A percentile compares a stretch with the other conserved stretches of the same genome.
These are phyloP conservation scores for Streblospio benedicti DNA, from an alignment of 1,140 invertebrate genomes.

Conservation along the genomic window DNA sequence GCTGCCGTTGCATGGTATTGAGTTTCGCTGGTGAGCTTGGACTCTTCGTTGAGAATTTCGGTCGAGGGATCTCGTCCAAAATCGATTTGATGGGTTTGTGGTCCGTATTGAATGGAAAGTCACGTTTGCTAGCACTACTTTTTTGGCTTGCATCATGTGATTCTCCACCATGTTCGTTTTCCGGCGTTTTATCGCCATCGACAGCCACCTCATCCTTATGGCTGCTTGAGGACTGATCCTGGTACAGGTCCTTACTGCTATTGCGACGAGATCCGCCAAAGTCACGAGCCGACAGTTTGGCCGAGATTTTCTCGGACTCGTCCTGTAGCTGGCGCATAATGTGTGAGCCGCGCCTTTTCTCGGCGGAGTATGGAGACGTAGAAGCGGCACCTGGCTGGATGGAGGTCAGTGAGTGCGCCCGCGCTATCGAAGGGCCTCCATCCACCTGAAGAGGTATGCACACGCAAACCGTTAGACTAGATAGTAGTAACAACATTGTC, in stretches of 20 bases:
- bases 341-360: slow-evolving; percentile 4
- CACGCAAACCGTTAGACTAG: too few relatives aligned
- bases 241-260: background rate
- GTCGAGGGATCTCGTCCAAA: slow-evolving; percentile 8
- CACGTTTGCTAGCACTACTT: too few relatives aligned
- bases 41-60: slow-evolving; percentile 16
- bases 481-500: too few relatives aligned
- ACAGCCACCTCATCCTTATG: too few relatives aligned
- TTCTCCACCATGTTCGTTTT: background rate
- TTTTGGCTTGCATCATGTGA: too few relatives aligned
- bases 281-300: slow-evolving; percentile 8
- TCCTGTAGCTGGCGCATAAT: slow-evolving; percentile 16
- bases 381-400: too few relatives aligned
- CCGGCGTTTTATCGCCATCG: background rate
- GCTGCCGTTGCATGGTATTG: slow-evolving; percentile 2
- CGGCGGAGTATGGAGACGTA: slow-evolving; percentile 6
- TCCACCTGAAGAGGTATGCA: too few relatives aligned
- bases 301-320: slow-evolving; percentile 6
- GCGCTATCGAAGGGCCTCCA: background rate
- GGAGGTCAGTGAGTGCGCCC: background rate
- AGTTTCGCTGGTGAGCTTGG: slow-evolving; percentile 17
- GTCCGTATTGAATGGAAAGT: background rate
- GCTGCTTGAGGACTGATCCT: background rate
- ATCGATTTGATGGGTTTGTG: background rate
- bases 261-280: slow-evolving; percentile 10